Evolutionary conservation across 2,113 vertebrate genomes (phyloP), one percentile per base, ranked within the genome.

Genomic region (Albula glossodonta): DNA sequence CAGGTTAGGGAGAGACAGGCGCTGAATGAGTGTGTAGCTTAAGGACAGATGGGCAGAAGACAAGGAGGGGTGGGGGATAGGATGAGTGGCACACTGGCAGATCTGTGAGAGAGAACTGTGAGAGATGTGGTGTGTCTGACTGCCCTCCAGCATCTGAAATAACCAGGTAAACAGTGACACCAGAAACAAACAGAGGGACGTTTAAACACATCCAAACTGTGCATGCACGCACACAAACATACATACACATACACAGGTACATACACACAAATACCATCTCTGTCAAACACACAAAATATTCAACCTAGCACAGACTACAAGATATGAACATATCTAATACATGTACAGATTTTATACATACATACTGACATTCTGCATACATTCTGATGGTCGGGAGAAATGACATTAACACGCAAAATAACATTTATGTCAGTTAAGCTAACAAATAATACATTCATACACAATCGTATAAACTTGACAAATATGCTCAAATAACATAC

Each of bases 1-100:
- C 91, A 91, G 91, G 91, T 92, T 90, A 89, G 91, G 90, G 88
- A 90, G 89, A 91, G 91, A 93, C 86, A 87, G 90, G 84, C 89
- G 90, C 86, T 60, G 81, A 83, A 74, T 90, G 81, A 83, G 66
- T 90, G 85, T 89, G 90, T 90, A 48, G 83, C 84, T 85, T 78
- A 88, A 88, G 88, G 92, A 89, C 91, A 93, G 93, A 94, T 92
- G 92, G 92, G 88, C 85, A 48, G 48, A 17, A 8, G 49, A 51
- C 13, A 17, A 15, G 9, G 13, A 74, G 52, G 5, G 70, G 74
- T 0, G 5, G 60, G 78, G 51, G 5, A 19, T 11, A 50, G 51
- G 41, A n/a, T 57, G 52, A 22, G 77, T 25, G 31, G 60, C 17
- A 22, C 19, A 22, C 22, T 66, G 17, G 60, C 41, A 49, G 4